phyloP scores from a whole-genome alignment of 2,888 invertebrate genomes.

The Drosophila nigritarsus region DNA sequence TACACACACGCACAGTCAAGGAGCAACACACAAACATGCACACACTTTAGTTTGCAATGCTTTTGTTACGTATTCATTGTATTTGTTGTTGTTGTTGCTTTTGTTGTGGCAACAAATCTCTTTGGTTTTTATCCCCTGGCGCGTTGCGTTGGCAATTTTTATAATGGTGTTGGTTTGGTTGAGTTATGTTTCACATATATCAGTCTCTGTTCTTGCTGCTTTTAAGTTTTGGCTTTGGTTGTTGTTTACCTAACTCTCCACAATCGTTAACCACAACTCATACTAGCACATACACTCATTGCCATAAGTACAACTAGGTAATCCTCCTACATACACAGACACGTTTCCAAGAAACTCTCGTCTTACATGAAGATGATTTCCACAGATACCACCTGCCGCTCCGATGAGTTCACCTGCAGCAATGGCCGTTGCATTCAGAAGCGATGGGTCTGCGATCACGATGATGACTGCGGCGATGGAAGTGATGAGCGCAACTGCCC shows the following conservation, averaged over 20 bases:
- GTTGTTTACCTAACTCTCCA: slow-evolving; percentile 40
- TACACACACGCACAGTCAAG: slow-evolving; percentile 18
- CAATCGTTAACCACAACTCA: slow-evolving; percentile 48
- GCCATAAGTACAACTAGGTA: slow-evolving; percentile 26
- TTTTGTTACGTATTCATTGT: slow-evolving; percentile 36
- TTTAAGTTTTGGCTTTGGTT: slow-evolving; percentile 11
- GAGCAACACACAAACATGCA: slow-evolving; percentile 30
- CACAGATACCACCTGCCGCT: slow-evolving; percentile 95
- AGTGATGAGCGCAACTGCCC: slow-evolving; percentile 93
- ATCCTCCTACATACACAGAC: slow-evolving; percentile 30
- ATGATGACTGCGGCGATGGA: slow-evolving; percentile 94
- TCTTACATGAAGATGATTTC: slow-evolving; percentile 21
- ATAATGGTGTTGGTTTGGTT: slow-evolving; percentile 72
- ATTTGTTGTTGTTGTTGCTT: slow-evolving; percentile 14
- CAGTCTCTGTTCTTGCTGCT: slow-evolving; percentile 26
- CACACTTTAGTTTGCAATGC: slow-evolving; percentile 53
- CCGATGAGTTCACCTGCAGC: slow-evolving; percentile 96
- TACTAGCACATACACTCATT: slow-evolving; percentile 35
- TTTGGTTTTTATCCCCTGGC: slow-evolving; percentile 31
- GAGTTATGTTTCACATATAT: slow-evolving; percentile 59
- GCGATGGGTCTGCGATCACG: slow-evolving; percentile 94
- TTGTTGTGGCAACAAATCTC: slow-evolving; percentile 51
- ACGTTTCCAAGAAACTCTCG: background rate
- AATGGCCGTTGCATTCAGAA: slow-evolving; percentile 95
- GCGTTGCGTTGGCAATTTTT: slow-evolving; percentile 52